Evolutionary conservation across 2,888 invertebrate genomes (phyloP).

Genomic region (Metellina segmentata): DNA sequence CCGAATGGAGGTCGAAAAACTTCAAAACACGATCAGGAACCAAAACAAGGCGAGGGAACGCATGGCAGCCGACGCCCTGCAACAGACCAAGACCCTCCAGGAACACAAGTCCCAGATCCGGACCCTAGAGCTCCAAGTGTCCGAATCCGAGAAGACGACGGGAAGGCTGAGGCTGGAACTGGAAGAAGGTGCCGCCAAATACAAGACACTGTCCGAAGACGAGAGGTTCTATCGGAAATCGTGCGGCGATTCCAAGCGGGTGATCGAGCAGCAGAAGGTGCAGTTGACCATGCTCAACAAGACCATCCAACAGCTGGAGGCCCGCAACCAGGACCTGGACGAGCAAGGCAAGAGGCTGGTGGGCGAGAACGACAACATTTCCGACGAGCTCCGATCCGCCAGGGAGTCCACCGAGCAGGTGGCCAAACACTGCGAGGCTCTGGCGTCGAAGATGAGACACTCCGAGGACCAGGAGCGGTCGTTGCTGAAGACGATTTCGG

Average conservation of each 20-base stretch:
- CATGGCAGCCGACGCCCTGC: background rate
- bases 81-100: background rate
- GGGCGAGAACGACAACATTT: background rate
- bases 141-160: conserved; percentile 35
- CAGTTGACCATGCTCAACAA: conserved; percentile 24
- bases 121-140: background rate
- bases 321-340: conserved; percentile 39
- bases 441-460: background rate
- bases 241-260: conserved; percentile 20
- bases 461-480: conserved; percentile 15
- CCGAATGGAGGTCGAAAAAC: background rate
- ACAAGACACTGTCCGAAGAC: conserved; percentile 43
- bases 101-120: conserved; percentile 25
- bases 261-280: conserved; percentile 22
- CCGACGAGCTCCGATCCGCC: conserved; percentile 2
- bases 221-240: conserved; percentile 32
- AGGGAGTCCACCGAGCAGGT: conserved; percentile 31
- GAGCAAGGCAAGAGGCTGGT: conserved; percentile 35
- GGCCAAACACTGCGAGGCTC: background rate
- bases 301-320: conserved; percentile 45
- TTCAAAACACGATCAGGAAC: background rate
- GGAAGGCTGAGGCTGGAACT: conserved; percentile 9
- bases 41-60: conserved; percentile 34
- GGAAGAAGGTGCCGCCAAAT: conserved; percentile 9
- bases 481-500: conserved; percentile 5